These are phyloP conservation scores for Lutraria rhynchaena DNA, from an alignment of 1,140 invertebrate species.

Conservation along the genomic window DNA sequence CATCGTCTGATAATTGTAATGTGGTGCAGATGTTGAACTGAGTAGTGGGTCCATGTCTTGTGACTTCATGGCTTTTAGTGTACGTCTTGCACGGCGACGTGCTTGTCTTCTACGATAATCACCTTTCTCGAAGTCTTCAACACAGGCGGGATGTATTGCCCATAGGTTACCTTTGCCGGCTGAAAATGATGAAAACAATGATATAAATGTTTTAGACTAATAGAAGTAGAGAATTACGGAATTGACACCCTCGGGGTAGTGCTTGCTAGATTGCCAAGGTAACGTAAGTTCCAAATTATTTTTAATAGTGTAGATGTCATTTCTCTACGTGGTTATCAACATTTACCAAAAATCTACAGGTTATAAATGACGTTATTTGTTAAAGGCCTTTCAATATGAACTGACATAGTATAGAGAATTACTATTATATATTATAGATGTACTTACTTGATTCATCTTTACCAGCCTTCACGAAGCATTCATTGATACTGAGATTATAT, in stretches of 20 bases:
- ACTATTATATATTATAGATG: too few species aligned
- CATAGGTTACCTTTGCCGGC: constrained; percentile 94
- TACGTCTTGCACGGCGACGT: constrained; percentile 85
- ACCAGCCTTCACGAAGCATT: constrained; percentile 98
- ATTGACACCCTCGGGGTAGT: too few species aligned
- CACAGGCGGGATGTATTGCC: constrained; percentile 97
- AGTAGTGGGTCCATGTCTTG: background rate
- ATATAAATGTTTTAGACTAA: background rate
- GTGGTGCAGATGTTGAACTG: constrained; percentile 1
- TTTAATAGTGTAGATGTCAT: too few species aligned
- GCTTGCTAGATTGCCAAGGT: too few species aligned
- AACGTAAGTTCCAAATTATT: too few species aligned
- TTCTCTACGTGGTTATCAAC: too few species aligned
- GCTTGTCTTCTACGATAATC: constrained; percentile 97
- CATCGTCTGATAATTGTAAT: constrained; percentile 65
- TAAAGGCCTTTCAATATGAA: too few species aligned
- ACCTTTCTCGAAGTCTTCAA: constrained; percentile 95
- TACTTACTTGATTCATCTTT: constrained; percentile 88
- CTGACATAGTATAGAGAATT: too few species aligned
- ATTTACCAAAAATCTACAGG: too few species aligned
- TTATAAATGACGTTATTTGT: too few species aligned
- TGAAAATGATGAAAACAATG: background rate
- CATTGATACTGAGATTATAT: constrained; percentile 95
- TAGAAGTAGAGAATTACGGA: too few species aligned
- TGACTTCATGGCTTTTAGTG: constrained; percentile 50